phyloP scores from a whole-genome alignment of 2,113 vertebrate species.

The Recurvirostra avosetta region DNA sequence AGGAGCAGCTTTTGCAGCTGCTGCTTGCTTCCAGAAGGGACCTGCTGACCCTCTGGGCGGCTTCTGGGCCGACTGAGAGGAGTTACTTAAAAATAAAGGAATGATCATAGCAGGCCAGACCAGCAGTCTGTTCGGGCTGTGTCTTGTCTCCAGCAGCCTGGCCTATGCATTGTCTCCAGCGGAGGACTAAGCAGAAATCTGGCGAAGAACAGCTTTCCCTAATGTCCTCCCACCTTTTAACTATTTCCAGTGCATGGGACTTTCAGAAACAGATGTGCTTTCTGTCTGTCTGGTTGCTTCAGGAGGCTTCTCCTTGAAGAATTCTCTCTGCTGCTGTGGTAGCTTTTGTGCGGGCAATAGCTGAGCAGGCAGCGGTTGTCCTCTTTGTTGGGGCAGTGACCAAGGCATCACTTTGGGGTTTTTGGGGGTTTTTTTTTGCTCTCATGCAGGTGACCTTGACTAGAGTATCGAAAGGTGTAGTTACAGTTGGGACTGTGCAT shows the following conservation, averaged over 20 bases:
- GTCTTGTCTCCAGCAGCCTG: background rate
- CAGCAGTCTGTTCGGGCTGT: background rate
- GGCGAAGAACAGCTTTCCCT: background rate
- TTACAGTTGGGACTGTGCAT: background rate
- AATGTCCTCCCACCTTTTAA: background rate
- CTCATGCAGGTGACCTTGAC: background rate
- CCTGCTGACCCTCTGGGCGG: background rate
- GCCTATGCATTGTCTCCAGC: background rate
- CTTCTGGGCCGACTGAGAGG: background rate
- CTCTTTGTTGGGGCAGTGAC: background rate
- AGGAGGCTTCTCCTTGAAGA: background rate
- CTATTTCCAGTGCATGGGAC: background rate
- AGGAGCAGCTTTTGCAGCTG: background rate
- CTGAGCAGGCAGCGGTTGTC: background rate
- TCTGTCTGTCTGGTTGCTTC: background rate
- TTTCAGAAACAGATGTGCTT: background rate
- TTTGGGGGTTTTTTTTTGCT: background rate
- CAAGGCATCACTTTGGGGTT: fast-evolving
- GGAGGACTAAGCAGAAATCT: background rate
- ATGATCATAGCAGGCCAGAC: background rate
- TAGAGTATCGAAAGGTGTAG: background rate
- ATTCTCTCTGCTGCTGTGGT: background rate
- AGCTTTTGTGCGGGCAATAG: background rate
- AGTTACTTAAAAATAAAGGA: background rate
- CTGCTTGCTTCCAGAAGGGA: background rate